These are phyloP conservation scores for Hestina assimilis DNA, from an alignment of 1,140 invertebrate species.

Conservation along the genomic window DNA sequence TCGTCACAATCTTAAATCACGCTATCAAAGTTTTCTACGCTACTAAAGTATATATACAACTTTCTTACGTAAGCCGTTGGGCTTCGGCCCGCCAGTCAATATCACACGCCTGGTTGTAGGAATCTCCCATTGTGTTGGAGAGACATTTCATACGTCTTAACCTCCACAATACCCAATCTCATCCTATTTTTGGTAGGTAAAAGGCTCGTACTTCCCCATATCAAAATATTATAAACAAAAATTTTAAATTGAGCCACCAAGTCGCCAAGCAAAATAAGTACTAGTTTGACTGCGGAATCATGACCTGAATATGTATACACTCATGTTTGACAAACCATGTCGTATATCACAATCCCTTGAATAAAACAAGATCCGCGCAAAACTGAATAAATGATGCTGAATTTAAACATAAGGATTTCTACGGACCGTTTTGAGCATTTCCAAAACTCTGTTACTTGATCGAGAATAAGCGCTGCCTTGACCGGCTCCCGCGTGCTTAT, in stretches of 20 bases:
- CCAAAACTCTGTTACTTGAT: constrained; percentile 18
- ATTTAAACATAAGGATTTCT: constrained; percentile 24
- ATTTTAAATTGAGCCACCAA: neutral
- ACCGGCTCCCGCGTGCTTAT: neutral
- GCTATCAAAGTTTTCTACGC: too few species aligned
- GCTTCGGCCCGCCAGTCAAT: too few species aligned
- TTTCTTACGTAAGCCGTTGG: too few species aligned
- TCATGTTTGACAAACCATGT: constrained; percentile 1
- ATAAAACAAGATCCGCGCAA: constrained; percentile 2
- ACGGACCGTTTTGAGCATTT: constrained; percentile 3
- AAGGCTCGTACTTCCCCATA: too few species aligned
- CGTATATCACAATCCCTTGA: constrained; percentile 8
- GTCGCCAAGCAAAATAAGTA: neutral
- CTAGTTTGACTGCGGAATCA: neutral
- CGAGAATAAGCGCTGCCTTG: neutral
- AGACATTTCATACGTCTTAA: too few species aligned
- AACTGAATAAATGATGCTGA: constrained; percentile 24
- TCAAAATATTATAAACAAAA: neutral
- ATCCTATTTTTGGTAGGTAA: too few species aligned
- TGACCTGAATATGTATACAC: neutral
- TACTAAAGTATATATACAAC: too few species aligned
- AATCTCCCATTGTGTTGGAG: too few species aligned
- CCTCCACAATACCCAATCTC: too few species aligned
- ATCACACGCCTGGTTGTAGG: too few species aligned
- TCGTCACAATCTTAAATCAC: too few species aligned